Conservation (phyloP, 2,113 vertebrate genomes). For the Lepus timidus region DNA sequence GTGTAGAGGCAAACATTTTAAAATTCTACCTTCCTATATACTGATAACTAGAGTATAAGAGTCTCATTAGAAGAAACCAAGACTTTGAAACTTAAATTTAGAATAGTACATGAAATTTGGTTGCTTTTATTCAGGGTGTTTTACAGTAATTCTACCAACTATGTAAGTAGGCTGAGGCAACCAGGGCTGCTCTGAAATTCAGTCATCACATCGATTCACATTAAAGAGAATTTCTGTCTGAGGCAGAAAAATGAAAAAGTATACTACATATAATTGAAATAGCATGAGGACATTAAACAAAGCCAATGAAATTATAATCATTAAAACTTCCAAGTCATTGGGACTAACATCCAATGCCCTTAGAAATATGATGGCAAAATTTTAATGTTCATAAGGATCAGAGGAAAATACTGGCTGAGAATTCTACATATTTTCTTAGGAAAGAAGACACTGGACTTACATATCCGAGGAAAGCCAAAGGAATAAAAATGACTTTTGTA, state of each 20-base stretch:
- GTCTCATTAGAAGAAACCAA: not conserved
- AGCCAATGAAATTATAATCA: not conserved
- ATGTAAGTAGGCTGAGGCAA: not conserved
- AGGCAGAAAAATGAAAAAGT: not conserved
- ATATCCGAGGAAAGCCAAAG: not conserved
- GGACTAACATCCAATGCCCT: not conserved
- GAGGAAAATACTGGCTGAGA: not conserved
- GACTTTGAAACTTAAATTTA: slow-evolving; percentile 18
- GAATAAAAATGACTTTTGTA: not conserved
- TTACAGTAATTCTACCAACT: not conserved
- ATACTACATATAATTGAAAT: slow-evolving; percentile 5
- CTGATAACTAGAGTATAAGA: not conserved
- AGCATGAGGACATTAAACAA: not conserved
- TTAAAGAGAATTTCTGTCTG: not conserved
- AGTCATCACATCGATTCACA: not conserved
- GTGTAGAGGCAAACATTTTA: not conserved
- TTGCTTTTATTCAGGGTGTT: slow-evolving; percentile 1
- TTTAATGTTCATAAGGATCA: not conserved
- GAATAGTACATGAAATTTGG: not conserved
- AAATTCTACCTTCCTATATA: not conserved
- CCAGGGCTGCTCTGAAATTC: not conserved
- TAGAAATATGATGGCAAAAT: not conserved
- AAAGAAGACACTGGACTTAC: not conserved
- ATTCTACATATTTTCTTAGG: not conserved
- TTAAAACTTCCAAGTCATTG: not conserved